These are phyloP conservation scores for Dastarcus helophoroides DNA, from an alignment of 2,888 invertebrate genomes.

Conservation along the genomic window DNA sequence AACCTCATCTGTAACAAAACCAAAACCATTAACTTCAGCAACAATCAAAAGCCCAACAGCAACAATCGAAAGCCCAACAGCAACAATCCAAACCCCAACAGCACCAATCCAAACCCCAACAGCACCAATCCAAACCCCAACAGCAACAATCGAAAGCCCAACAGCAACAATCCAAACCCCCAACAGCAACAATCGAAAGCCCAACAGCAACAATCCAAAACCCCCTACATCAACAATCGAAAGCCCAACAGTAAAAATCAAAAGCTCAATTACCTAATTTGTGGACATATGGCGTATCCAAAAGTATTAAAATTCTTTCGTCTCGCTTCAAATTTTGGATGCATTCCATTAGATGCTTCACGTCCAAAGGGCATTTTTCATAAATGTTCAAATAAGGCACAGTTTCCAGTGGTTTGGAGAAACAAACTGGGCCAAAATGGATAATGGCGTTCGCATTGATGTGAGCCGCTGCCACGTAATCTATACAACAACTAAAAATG, in stretches of 20 bases:
- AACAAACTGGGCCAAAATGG: slow-evolving; percentile 86
- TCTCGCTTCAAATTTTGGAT: slow-evolving; percentile 22
- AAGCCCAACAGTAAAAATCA: not conserved
- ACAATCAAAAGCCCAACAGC: too few species aligned
- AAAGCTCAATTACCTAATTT: slow-evolving; percentile 39
- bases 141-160: too few species aligned
- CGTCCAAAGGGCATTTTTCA: slow-evolving; percentile 48
- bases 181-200: too few species aligned
- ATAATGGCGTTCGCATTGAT: slow-evolving; percentile 73
- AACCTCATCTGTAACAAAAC: too few species aligned
- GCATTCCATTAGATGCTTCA: slow-evolving; percentile 17
- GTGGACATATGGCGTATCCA: slow-evolving; percentile 57
- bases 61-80: too few species aligned
- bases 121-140: too few species aligned
- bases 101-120: too few species aligned
- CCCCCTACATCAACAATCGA: too few species aligned
- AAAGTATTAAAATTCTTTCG: slow-evolving; percentile 45
- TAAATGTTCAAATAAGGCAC: slow-evolving; percentile 69
- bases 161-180: too few species aligned
- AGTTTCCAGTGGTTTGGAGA: slow-evolving; percentile 55
- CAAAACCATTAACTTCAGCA: too few species aligned
- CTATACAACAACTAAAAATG: slow-evolving; percentile 73
- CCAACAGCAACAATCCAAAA: too few species aligned
- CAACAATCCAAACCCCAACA: too few species aligned
- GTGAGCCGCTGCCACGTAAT: slow-evolving; percentile 83